Base-by-base conservation (phyloP, 2,797 vertebrate genomes). In the Masticophis lateralis region DNA sequence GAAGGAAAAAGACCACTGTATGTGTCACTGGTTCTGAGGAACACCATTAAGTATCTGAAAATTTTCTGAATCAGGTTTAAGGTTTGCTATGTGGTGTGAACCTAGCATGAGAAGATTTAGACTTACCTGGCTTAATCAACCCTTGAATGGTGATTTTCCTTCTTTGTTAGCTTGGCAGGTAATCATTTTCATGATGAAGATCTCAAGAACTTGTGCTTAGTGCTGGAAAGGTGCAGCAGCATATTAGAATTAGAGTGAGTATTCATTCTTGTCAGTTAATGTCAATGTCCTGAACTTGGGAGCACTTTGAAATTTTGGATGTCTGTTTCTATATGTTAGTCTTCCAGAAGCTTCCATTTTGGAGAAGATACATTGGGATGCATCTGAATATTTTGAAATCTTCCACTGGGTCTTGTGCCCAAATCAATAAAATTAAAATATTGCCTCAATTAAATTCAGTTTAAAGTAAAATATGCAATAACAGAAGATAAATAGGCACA, bases 241-340 rank as follows among this genome's bases (percentile, higher is more conserved):
- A 4, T 98, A 94, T 97, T 96, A 0, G 86, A 97, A 60, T 95
- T 99, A 10, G 98, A 99, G 99, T 99, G 98, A 98, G 98, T 97
- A 83, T 60, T 53, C 13, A 13, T 61, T 55, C 18, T 90, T 74
- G 7, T 55, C 25, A 18, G 37, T 7, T 27, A 27, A 37, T 3
- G 3, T 87, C 9, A 16, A n/a, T 3, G 8, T 16, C 6, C 63
- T 13, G 28, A 28, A 6, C 51, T 83, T 91, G 37, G 25, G 32
- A 11, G 32, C 28, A 90, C 27, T 6, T 25, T n/a, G 69, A 79
- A 79, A 79, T 43, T 79, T 79, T 22, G 69, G 18, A 79, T 22
- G 32, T 79, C 18, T 79, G 69, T 32, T 43, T 79, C 16, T 22
- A 20, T 79, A 79, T 43, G 18, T 79, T 20, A 22, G 18, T 20